Conservation (phyloP, 2,888 invertebrate genomes). For the Scelioninae gen. 1 region DNA sequence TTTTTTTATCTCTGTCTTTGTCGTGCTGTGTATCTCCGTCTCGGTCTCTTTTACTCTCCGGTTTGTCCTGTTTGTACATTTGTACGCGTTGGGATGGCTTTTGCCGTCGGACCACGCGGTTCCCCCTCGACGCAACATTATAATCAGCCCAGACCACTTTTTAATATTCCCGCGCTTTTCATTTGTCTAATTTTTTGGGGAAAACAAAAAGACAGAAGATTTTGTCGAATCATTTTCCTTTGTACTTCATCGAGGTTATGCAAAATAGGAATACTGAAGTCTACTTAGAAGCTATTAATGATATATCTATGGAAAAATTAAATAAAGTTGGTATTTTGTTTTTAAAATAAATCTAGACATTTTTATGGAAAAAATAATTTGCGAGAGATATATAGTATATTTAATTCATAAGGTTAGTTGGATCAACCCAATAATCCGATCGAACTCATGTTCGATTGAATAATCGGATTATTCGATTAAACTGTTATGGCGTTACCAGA, state of each 20-base stretch:
- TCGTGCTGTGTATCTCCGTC: slow-evolving; percentile 5
- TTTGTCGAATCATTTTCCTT: not conserved
- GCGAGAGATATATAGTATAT: too few relatives aligned
- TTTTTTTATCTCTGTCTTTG: slow-evolving; percentile 31
- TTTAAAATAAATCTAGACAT: too few relatives aligned
- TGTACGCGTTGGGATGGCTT: slow-evolving; percentile 64
- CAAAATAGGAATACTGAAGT: not conserved
- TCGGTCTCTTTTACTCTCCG: slow-evolving; percentile 65
- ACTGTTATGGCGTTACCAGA: too few relatives aligned
- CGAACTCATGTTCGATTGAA: too few relatives aligned
- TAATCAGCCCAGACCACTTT: slow-evolving; percentile 42
- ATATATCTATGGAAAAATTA: too few relatives aligned
- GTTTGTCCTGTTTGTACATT: slow-evolving; percentile 71
- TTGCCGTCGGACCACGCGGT: slow-evolving; percentile 56
- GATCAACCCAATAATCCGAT: too few relatives aligned
- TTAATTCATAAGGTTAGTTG: too few relatives aligned
- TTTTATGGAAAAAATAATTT: too few relatives aligned
- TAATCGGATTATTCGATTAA: too few relatives aligned
- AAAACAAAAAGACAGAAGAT: not conserved
- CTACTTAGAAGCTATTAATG: too few relatives aligned
- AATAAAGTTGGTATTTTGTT: too few relatives aligned
- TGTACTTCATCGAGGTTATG: not conserved
- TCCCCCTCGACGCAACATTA: slow-evolving; percentile 41
- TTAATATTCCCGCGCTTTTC: slow-evolving; percentile 45
- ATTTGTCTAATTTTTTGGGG: not conserved